These are phyloP conservation scores for Ennomos fuscantarius DNA, from an alignment of 2,888 invertebrate species.

Conservation along the genomic window DNA sequence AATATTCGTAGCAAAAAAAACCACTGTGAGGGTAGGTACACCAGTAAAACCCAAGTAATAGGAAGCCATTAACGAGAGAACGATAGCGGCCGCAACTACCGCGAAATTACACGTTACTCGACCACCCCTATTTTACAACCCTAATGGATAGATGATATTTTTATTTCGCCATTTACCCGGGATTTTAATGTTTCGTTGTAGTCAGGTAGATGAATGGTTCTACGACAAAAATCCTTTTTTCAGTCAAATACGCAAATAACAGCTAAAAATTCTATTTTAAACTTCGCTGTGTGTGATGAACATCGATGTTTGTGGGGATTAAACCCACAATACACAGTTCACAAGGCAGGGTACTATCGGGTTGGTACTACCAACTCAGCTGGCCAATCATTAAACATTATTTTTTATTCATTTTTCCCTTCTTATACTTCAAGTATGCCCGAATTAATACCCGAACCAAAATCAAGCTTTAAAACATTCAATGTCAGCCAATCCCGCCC, in stretches of 20 bases:
- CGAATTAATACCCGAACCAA: not conserved
- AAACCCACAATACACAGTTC: too few relatives aligned
- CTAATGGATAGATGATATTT: conserved; percentile 30
- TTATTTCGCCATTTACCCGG: conserved; percentile 22
- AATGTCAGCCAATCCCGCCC: not conserved
- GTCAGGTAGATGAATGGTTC: not conserved
- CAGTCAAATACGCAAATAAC: too few relatives aligned
- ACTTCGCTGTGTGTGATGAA: too few relatives aligned
- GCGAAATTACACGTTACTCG: conserved; percentile 23
- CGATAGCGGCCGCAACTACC: conserved; percentile 26
- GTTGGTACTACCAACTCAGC: too few relatives aligned
- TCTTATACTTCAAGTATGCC: too few relatives aligned
- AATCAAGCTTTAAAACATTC: not conserved
- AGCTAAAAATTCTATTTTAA: too few relatives aligned
- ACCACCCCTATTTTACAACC: conserved; percentile 20
- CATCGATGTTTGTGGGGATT: too few relatives aligned
- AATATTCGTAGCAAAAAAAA: not conserved
- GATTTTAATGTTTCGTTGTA: conserved; percentile 6
- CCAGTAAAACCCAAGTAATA: conserved; percentile 23
- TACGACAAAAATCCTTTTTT: too few relatives aligned
- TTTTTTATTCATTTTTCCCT: too few relatives aligned
- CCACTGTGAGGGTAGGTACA: conserved; percentile 1
- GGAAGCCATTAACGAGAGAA: conserved; percentile 26
- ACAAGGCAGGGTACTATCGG: too few relatives aligned
- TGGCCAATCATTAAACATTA: too few relatives aligned